A percentile compares a stretch with the other conserved stretches of the same genome.
Evolutionary conservation across 1,140 invertebrate species (phyloP).

Genomic region (Protaetia brevitarsis): DNA sequence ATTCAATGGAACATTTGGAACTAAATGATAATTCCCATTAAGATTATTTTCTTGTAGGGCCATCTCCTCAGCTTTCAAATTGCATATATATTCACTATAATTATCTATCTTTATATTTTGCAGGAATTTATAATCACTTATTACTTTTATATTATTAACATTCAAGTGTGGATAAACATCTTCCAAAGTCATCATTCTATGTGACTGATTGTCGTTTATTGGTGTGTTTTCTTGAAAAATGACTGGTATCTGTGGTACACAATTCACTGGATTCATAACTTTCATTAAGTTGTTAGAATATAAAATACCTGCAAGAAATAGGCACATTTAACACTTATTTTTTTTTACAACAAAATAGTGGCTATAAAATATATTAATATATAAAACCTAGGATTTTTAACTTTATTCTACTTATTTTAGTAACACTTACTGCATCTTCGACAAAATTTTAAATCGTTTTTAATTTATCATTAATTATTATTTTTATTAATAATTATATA

Average conservation of each 20-base stretch:
- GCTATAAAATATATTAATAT: too few species aligned
- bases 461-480: background rate
- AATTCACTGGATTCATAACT: background rate
- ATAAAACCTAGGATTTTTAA: too few species aligned
- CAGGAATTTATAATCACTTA: background rate
- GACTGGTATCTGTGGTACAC: background rate
- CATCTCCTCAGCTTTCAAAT: too few species aligned
- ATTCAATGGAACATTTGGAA: constrained; percentile 19
- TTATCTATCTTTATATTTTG: background rate
- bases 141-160: background rate
- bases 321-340: background rate
- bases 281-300: background rate
- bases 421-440: background rate
- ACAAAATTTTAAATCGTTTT: background rate
- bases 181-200: constrained; percentile 3
- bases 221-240: background rate
- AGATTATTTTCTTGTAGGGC: background rate
- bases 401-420: background rate
- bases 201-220: background rate
- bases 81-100: too few species aligned
- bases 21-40: constrained; percentile 4
- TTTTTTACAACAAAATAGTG: background rate
- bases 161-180: background rate
- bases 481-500: background rate
- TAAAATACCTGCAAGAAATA: background rate